Evolutionary conservation across 2,797 vertebrate species (phyloP).

Genomic region (Acanthopagrus latus): DNA sequence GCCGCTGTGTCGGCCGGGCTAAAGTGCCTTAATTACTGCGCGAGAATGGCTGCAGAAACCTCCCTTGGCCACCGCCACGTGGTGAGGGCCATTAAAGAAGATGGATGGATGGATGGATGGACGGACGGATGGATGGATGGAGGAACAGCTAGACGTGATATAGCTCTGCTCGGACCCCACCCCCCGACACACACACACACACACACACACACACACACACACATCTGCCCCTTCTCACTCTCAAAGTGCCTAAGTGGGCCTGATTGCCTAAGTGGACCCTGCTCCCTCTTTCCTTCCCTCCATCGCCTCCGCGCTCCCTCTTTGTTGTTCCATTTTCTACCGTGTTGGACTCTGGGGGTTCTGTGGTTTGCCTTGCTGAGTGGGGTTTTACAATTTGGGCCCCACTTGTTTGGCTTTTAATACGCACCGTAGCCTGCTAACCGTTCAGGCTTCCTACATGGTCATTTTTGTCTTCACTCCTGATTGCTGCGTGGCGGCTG

Average conservation of each 20-base stretch:
- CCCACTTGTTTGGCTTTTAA: constrained; percentile 80
- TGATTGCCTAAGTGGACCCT: constrained; percentile 85
- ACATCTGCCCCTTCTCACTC: constrained; percentile 67
- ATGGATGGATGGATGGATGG: constrained; percentile 73
- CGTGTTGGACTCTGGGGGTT: constrained; percentile 78
- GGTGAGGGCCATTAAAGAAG: constrained; percentile 83
- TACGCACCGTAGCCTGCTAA: constrained; percentile 62
- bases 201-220: constrained; percentile 30
- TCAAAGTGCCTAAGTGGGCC: constrained; percentile 84
- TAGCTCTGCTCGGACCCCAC: constrained; percentile 66
- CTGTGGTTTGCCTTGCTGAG: constrained; percentile 82
- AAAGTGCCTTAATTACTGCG: constrained; percentile 86
- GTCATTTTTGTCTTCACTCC: constrained; percentile 52
- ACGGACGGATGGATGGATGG: constrained; percentile 70
- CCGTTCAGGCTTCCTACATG: constrained; percentile 57
- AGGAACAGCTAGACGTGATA: constrained; percentile 67
- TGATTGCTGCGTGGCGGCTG: constrained; percentile 78
- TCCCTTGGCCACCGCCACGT: constrained; percentile 61
- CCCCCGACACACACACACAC: constrained; percentile 13
- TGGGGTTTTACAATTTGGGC: constrained; percentile 82
- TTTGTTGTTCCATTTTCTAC: constrained; percentile 81
- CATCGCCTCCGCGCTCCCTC: constrained; percentile 62
- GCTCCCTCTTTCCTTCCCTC: constrained; percentile 71
- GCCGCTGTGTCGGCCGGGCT: constrained; percentile 66
- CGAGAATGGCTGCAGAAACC: constrained; percentile 74